These are phyloP conservation scores for Etheostoma cragini DNA, from an alignment of 2,113 vertebrate species.

Conservation along the genomic window DNA sequence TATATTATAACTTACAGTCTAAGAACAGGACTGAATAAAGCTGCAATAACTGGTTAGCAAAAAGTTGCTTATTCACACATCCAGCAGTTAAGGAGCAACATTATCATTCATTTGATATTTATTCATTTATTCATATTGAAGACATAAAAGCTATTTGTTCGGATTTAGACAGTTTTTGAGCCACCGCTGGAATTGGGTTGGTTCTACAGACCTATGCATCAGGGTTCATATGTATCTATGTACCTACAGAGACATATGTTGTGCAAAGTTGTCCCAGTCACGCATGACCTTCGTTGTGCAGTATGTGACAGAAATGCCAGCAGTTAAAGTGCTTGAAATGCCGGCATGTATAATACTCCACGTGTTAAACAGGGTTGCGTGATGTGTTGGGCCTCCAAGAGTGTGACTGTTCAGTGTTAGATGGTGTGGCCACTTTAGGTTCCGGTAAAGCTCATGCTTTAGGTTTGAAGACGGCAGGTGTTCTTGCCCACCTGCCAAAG, in stretches of 20 bases:
- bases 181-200: neutral
- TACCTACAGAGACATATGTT: neutral
- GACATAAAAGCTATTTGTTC: neutral
- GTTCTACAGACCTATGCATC: neutral
- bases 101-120: too few relatives aligned
- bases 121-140: too few relatives aligned
- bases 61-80: too few relatives aligned
- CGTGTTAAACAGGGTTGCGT: conserved; percentile 20
- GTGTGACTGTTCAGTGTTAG: conserved; percentile 30
- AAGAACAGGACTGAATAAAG: neutral
- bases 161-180: neutral
- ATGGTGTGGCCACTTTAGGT: conserved; percentile 43
- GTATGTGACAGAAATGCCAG: conserved; percentile 13
- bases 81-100: too few relatives aligned
- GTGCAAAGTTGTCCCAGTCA: neutral
- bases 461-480: conserved; percentile 46
- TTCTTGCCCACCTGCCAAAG: conserved; percentile 50
- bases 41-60: too few relatives aligned
- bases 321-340: conserved; percentile 39
- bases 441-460: conserved; percentile 38
- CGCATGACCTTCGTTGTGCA: conserved; percentile 15
- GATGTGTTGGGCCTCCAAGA: neutral
- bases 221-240: neutral
- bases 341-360: neutral
- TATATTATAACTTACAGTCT: neutral